Evolutionary conservation across 2,888 invertebrate genomes (phyloP).

Genomic region (Tenthredo scrophulariae): DNA sequence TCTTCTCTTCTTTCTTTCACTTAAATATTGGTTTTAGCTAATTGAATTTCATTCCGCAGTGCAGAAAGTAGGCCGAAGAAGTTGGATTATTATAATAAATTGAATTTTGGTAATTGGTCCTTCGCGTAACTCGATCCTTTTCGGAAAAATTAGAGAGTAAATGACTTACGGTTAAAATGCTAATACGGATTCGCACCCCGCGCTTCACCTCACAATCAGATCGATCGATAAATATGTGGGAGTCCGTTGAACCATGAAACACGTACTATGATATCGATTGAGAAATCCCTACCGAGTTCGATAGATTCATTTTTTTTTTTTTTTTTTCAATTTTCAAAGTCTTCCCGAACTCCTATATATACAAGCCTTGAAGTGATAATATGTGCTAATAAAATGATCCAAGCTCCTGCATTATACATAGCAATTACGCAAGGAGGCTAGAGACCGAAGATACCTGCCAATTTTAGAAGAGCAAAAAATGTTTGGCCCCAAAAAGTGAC

Average conservation of each 20-base stretch:
- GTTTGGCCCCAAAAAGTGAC: neutral
- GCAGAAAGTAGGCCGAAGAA: neutral
- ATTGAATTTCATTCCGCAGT: neutral
- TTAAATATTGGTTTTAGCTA: neutral
- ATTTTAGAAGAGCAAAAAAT: neutral
- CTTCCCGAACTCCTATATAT: neutral
- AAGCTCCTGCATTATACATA: conserved; percentile 1
- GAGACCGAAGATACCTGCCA: neutral
- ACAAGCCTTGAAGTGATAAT: conserved; percentile 14
- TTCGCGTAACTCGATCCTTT: conserved; percentile 14
- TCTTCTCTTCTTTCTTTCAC: neutral
- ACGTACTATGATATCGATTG: conserved; percentile 21
- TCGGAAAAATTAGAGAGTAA: neutral
- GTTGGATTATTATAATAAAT: conserved; percentile 10
- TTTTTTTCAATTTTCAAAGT: neutral
- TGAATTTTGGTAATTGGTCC: conserved; percentile 27
- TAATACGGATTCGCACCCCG: conserved; percentile 10
- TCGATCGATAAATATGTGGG: conserved; percentile 9
- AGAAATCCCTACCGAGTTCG: neutral
- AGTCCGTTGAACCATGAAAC: conserved; percentile 32
- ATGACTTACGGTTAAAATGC: conserved; percentile 45
- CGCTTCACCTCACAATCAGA: neutral
- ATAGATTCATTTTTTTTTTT: neutral
- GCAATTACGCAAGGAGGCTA: neutral
- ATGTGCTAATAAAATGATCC: conserved; percentile 28